Conservation (phyloP, 2,888 invertebrate species). For the Harmothoe impar region DNA sequence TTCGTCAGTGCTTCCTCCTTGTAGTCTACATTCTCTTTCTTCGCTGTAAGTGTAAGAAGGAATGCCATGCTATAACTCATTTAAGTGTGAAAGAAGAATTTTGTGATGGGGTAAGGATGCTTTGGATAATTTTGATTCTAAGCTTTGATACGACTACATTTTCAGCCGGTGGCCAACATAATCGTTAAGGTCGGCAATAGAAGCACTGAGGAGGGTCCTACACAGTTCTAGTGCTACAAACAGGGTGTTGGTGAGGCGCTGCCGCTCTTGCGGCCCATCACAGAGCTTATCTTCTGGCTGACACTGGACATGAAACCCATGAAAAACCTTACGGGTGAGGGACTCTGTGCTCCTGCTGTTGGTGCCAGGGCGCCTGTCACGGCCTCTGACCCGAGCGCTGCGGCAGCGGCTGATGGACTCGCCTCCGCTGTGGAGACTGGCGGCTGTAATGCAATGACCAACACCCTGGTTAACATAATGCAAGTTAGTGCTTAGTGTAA, state of each 20-base stretch:
- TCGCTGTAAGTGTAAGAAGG: no score
- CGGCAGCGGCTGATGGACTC: background rate
- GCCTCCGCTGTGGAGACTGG: background rate
- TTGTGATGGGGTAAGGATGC: no score
- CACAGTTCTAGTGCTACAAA: background rate
- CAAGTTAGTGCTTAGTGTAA: background rate
- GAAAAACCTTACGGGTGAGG: conserved; percentile 15
- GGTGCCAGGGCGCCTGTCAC: background rate
- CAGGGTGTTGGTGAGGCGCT: conserved; percentile 10
- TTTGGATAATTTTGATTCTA: no score
- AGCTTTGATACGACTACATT: no score
- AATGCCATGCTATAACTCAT: no score
- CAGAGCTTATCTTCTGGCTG: conserved; percentile 1
- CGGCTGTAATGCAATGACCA: conserved; percentile 21
- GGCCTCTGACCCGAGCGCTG: background rate
- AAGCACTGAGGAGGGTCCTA: background rate
- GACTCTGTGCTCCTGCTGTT: conserved; percentile 3
- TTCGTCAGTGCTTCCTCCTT: no score
- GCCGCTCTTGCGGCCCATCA: background rate
- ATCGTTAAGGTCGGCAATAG: no score
- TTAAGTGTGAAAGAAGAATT: no score
- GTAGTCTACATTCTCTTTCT: no score
- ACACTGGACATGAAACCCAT: background rate
- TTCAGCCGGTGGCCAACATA: no score
- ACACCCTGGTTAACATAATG: conserved; percentile 7